Evolutionary conservation across 2,888 invertebrate genomes (phyloP).

Genomic region (Drosophila colorata): DNA sequence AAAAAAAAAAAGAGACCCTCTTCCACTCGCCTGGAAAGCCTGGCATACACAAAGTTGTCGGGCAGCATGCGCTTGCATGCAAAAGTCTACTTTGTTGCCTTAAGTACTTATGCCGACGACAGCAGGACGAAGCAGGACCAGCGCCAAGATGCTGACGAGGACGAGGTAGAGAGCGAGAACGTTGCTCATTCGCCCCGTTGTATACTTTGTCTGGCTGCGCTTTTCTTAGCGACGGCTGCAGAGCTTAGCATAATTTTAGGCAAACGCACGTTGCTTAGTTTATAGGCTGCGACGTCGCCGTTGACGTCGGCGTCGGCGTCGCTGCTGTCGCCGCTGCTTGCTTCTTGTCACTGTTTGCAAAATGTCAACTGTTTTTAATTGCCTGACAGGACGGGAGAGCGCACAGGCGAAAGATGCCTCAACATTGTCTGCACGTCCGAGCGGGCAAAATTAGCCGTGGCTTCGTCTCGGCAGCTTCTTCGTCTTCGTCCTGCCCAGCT

Average conservation of each 20-base stretch:
- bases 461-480: not conserved
- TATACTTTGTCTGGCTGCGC: slow-evolving; percentile 65
- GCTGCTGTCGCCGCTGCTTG: slow-evolving; percentile 9
- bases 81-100: slow-evolving; percentile 76
- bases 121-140: slow-evolving; percentile 42
- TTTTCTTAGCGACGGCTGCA: slow-evolving; percentile 65
- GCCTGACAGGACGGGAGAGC: slow-evolving; percentile 60
- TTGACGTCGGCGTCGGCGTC: slow-evolving; percentile 7
- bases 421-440: slow-evolving; percentile 74
- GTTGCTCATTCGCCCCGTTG: slow-evolving; percentile 61
- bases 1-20: no score
- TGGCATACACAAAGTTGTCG: slow-evolving; percentile 68
- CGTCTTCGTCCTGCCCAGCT: slow-evolving; percentile 1
- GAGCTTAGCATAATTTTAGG: slow-evolving; percentile 79
- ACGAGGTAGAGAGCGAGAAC: slow-evolving; percentile 25
- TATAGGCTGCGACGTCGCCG: slow-evolving; percentile 68
- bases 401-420: slow-evolving; percentile 32
- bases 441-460: slow-evolving; percentile 64
- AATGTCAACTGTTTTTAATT: slow-evolving; percentile 80
- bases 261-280: slow-evolving; percentile 80
- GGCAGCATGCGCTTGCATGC: slow-evolving; percentile 79
- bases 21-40: not conserved
- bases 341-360: slow-evolving; percentile 66
- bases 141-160: slow-evolving; percentile 22
- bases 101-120: slow-evolving; percentile 75